Percentiles rank a stretch among this genome's conserved stretches.
Conservation (phyloP, 2,888 invertebrate species). For the Steinernema carpocapsae region DNA sequence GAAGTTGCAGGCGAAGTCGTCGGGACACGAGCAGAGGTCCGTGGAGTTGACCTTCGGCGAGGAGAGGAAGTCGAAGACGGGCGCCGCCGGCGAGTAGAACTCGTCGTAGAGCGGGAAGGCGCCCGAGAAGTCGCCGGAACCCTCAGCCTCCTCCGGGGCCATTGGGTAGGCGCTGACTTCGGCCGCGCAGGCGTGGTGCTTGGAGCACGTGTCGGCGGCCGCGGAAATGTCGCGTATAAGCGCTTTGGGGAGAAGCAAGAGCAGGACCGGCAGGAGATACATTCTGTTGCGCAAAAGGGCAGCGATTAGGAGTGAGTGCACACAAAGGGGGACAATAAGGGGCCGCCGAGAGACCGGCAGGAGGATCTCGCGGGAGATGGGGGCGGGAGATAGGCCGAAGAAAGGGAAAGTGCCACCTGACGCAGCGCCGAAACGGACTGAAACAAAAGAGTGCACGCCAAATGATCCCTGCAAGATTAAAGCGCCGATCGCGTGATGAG, state of each 20-base stretch:
- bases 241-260: not conserved
- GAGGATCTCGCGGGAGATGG: constrained; percentile 7
- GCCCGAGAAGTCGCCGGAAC: constrained; percentile 29
- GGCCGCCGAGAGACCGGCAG: constrained; percentile 14
- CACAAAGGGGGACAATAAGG: constrained; percentile 11
- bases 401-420: constrained; percentile 16
- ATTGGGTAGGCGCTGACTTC: constrained; percentile 38
- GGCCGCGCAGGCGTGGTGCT: constrained; percentile 44
- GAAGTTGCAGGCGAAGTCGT: constrained; percentile 32
- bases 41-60: constrained; percentile 38
- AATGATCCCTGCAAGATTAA: constrained; percentile 11
- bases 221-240: constrained; percentile 4
- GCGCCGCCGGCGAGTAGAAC: constrained; percentile 40
- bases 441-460: constrained; percentile 31
- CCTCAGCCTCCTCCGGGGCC: constrained; percentile 14
- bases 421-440: constrained; percentile 27
- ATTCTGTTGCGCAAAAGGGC: constrained; percentile 33
- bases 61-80: constrained; percentile 45
- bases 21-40: constrained; percentile 39
- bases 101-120: constrained; percentile 45
- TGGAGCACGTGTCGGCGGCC: constrained; percentile 34
- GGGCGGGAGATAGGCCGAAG: constrained; percentile 12
- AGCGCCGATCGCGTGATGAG: not conserved
- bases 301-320: constrained; percentile 33
- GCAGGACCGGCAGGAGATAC: constrained; percentile 19